These are phyloP conservation scores for Apaloderma vittatum DNA, from an alignment of 2,113 vertebrate species.

Conservation along the genomic window DNA sequence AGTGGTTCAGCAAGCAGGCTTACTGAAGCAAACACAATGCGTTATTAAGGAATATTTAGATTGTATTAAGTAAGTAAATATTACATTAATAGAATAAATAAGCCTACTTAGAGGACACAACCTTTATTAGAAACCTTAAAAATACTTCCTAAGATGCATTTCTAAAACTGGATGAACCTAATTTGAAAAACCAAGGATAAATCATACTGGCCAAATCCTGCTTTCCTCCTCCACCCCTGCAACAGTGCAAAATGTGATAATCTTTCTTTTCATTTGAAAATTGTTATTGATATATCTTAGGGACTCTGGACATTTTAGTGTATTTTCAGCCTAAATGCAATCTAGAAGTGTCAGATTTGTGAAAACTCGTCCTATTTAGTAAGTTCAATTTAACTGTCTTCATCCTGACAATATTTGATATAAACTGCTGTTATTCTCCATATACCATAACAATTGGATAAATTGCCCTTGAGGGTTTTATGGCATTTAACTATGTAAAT, in stretches of 20 bases:
- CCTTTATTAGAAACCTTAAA: not conserved
- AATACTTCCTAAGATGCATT: not conserved
- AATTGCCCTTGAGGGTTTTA: not conserved
- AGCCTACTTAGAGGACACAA: not conserved
- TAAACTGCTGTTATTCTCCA: not conserved
- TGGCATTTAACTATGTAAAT: not conserved
- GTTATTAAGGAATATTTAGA: not conserved
- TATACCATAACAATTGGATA: not conserved
- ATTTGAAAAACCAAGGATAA: not conserved
- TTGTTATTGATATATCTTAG: not conserved
- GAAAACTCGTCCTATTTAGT: not conserved
- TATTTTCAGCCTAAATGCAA: not conserved
- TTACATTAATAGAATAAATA: not conserved
- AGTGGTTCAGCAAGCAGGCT: not conserved
- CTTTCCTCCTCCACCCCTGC: not conserved
- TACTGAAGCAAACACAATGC: not conserved
- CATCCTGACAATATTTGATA: not conserved
- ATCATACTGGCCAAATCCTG: not conserved
- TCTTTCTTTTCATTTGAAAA: not conserved
- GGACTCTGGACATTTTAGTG: not conserved
- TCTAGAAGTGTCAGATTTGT: not conserved
- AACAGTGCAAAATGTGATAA: not conserved
- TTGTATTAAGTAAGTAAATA: conserved; percentile 16
- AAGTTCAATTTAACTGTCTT: not conserved
- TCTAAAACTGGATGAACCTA: not conserved